Base-by-base conservation (phyloP, 2,113 vertebrate genomes). In the Aramus guarauna region DNA sequence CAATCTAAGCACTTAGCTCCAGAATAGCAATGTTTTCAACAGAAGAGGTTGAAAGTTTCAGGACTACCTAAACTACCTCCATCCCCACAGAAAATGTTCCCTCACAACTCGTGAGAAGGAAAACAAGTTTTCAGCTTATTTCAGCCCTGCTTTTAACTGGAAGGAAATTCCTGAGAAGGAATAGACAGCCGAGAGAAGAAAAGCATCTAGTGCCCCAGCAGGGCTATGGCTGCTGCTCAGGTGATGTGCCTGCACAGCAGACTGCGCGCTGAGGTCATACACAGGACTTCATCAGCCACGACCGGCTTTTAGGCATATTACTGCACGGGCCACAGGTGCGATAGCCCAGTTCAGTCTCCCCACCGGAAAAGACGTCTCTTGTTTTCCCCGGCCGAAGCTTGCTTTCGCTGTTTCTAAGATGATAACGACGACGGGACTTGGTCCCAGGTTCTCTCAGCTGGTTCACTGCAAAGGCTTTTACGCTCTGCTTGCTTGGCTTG, bases 141-240 rank as follows among this genome's bases (percentile, higher is more conserved):
- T 32, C 78, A 74, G 90, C 94, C 87, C 91, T 87, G 84, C 90
- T 84, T 96, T 85, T 95, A 95, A 95, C 78, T 91, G 93, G 63
- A 85, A 90, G 93, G 95, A 58, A n/a, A n/a, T n/a, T n/a, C n/a
- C 94, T 82, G 88, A 75, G 85, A 59, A 86, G 90, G 62, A 92
- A 95, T 96, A 97, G 96, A 97, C 92, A 95, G 97, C 74, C 77
- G 85, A 95, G 92, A 17, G 50, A 23, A 80, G 95, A 94, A 92
- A 88, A 94, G 87, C 92, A 85, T 56, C 95, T 73, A 72, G 77
- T 37, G 96, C 93, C 93, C 91, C 96, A 83, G 62, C 62, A 93
- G 95, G 95, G 95, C 93, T 86, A 66, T 50, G 92, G 53, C 92
- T 93, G 96, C 95, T 81, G 94, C 96, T 87, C 90, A 94, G 92